phyloP scores from a whole-genome alignment of 2,888 invertebrate genomes.

The Autographa pulchrina region DNA sequence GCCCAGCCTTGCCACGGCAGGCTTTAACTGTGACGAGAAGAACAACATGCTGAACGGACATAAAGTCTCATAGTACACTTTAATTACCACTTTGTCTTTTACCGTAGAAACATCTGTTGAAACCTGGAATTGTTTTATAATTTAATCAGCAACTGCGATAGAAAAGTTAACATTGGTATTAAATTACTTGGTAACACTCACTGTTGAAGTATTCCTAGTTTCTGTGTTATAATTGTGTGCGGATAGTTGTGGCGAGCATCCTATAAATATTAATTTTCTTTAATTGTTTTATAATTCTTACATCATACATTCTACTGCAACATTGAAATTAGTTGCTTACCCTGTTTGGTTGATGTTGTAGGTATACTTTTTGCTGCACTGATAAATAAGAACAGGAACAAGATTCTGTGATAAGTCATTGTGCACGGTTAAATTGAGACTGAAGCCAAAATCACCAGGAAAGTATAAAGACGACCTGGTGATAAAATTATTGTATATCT shows the following conservation, averaged over 20 bases:
- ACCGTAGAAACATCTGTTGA: slow-evolving; percentile 9
- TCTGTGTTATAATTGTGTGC: slow-evolving; percentile 6
- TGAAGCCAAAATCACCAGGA: slow-evolving; percentile 29
- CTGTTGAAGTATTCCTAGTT: slow-evolving; percentile 29
- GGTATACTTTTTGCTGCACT: slow-evolving; percentile 42
- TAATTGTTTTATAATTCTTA: neutral
- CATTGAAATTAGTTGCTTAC: slow-evolving; percentile 37
- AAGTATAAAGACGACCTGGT: slow-evolving; percentile 30
- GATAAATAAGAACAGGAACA: slow-evolving; percentile 43
- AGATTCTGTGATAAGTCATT: slow-evolving; percentile 47
- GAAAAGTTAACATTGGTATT: neutral
- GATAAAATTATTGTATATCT: slow-evolving; percentile 37
- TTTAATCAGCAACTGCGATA: neutral
- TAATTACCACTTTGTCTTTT: slow-evolving; percentile 62
- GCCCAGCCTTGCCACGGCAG: slow-evolving; percentile 89
- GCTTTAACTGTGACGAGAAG: slow-evolving; percentile 91
- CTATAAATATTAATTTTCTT: slow-evolving; percentile 32
- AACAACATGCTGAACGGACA: slow-evolving; percentile 95
- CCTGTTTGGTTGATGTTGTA: slow-evolving; percentile 9
- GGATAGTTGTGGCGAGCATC: slow-evolving; percentile 9
- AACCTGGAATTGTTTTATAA: slow-evolving; percentile 39
- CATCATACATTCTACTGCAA: neutral
- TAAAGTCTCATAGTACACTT: slow-evolving; percentile 93
- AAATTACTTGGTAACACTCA: slow-evolving; percentile 28
- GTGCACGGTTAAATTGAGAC: slow-evolving; percentile 41